phyloP scores from a whole-genome alignment of 2,797 vertebrate species.

The Girardinus metallicus region DNA sequence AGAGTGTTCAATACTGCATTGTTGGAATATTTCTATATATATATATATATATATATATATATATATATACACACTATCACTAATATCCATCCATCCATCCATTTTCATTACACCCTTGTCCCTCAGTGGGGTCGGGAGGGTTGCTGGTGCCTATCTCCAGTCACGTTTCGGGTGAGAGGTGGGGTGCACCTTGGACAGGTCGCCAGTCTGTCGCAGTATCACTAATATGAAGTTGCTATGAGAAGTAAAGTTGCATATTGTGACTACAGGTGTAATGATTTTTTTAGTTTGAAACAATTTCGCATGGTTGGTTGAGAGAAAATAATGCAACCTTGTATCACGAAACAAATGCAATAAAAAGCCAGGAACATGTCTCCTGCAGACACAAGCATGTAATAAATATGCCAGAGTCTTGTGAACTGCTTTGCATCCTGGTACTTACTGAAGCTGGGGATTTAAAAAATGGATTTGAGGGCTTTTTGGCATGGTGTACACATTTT shows the following conservation, averaged over 20 bases:
- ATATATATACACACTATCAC: too few relatives aligned
- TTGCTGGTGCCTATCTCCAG: too few relatives aligned
- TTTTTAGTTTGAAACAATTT: conserved; percentile 45
- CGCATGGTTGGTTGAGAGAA: conserved; percentile 17
- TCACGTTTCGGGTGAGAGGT: too few relatives aligned
- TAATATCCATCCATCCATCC: too few relatives aligned
- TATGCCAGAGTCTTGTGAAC: conserved; percentile 43
- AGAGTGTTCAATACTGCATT: not conserved
- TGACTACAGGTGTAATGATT: not conserved
- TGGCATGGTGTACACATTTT: not conserved
- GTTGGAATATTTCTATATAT: not conserved
- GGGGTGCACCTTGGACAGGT: too few relatives aligned
- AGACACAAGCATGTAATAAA: conserved; percentile 59
- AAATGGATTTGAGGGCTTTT: conserved; percentile 19
- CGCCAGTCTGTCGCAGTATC: too few relatives aligned
- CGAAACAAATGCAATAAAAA: conserved; percentile 53
- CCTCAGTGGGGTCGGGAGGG: too few relatives aligned
- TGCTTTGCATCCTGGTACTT: conserved; percentile 46
- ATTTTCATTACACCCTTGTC: too few relatives aligned
- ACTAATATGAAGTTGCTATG: not conserved
- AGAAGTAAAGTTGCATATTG: not conserved
- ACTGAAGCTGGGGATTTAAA: conserved; percentile 20
- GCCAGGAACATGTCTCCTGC: conserved; percentile 46
- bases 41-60: too few relatives aligned
- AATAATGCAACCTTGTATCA: conserved; percentile 44